Base-by-base conservation (phyloP, 2,113 vertebrate species). In the Crotalus tigris region DNA sequence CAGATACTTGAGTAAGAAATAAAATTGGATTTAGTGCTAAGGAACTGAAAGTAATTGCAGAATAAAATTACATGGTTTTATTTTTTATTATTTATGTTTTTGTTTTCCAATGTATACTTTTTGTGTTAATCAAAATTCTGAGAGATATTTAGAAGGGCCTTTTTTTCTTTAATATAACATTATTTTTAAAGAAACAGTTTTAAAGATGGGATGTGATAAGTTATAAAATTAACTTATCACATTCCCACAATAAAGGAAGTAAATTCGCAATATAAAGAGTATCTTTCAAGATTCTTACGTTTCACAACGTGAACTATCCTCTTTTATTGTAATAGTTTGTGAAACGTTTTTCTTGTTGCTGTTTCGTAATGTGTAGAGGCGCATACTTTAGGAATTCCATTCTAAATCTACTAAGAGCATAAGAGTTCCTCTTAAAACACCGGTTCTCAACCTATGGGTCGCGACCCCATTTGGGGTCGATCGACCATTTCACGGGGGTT, bases 151-250 rank as follows among this genome's bases (percentile, higher is more conserved):
- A 91, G 94, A 85, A 92, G 90, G 88, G 6, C 26, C 33, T 5
- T 23, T 87, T 19, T 46, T 0, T 0, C 93, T 92, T 81, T 19
- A 89, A 33, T 26, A 46, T 5, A 88, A 24, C 91, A 21, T 94
- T 94, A 13, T 51, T 96, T 95, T 85, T 95, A 90, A 91, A 92
- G 58, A 69, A 69, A 93, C 53, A 17, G 53, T 10, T 33, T 90
- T 69, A 91, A 88, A 46, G 33, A 5, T 81, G 1, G 9, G 49
- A 57, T 39, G 61, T 64, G 33, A 93, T 75, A 10, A 92, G 33
- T 0, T 81, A 6, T 75, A 75, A 75, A 94, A 39, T 87, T 39
- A 49, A n/a, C n/a, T n/a, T n/a, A n/a, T n/a, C n/a, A n/a, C n/a
- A n/a, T n/a, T n/a, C n/a, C n/a, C n/a, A n/a, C 91, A 92, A 87